Conservation (phyloP, 2,888 invertebrate genomes). For the Apoderus coryli region DNA sequence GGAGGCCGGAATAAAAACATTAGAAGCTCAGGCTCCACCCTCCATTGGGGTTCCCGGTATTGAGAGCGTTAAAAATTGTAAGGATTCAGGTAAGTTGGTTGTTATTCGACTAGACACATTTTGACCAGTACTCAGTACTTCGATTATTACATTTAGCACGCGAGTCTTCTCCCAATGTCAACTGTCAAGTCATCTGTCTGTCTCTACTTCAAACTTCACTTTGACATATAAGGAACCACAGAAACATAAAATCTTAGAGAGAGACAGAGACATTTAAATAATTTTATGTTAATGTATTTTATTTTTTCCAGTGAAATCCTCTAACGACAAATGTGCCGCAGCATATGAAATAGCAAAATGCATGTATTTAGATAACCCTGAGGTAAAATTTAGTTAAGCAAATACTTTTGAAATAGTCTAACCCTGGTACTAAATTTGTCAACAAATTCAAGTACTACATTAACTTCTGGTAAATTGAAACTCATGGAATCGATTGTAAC, state of each 20-base stretch:
- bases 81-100: conserved; percentile 27
- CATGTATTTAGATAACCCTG: conserved; percentile 36
- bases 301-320: conserved; percentile 17
- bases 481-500: too few relatives aligned
- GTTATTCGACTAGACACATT: neutral
- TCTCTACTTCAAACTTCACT: too few relatives aligned
- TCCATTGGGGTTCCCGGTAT: conserved; percentile 24
- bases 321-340: conserved; percentile 37
- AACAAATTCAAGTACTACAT: too few relatives aligned
- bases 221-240: too few relatives aligned
- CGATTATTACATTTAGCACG: too few relatives aligned
- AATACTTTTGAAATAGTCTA: too few relatives aligned
- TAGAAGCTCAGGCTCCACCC: conserved; percentile 33
- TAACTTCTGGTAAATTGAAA: too few relatives aligned
- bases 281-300: conserved; percentile 2
- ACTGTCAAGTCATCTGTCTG: too few relatives aligned
- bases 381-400: conserved; percentile 17
- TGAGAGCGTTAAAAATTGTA: conserved; percentile 34
- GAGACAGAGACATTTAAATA: conserved; percentile 1
- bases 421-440: too few relatives aligned
- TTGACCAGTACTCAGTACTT: too few relatives aligned
- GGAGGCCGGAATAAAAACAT: conserved; percentile 33
- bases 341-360: conserved; percentile 38
- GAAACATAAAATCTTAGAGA: too few relatives aligned
- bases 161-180: too few relatives aligned